Percentiles rank a stretch among this genome's conserved stretches.
Conservation (phyloP, 2,888 invertebrate genomes). For the Nephrocerus scutellatus region DNA sequence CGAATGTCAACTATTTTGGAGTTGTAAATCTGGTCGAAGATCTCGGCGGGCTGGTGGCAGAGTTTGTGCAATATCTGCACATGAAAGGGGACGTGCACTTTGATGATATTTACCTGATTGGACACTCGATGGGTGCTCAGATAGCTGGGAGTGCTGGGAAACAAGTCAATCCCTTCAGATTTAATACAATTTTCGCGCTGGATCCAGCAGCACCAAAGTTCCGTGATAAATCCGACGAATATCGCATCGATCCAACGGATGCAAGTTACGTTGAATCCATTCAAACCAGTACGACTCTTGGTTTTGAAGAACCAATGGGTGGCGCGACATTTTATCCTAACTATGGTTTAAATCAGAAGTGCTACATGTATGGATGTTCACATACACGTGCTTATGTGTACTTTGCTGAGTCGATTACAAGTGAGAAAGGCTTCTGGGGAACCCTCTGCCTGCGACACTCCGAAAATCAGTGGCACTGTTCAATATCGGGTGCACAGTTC, state of each 20-base stretch:
- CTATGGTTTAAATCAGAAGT: constrained; percentile 37
- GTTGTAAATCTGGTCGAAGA: constrained; percentile 34
- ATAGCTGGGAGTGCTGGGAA: constrained; percentile 41
- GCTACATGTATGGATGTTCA: constrained; percentile 38
- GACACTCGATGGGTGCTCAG: constrained; percentile 47
- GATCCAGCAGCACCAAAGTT: constrained; percentile 45
- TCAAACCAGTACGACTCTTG: constrained; percentile 43
- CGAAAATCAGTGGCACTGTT: constrained; percentile 31
- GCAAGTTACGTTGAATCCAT: constrained; percentile 44
- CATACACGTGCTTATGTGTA: constrained; percentile 39
- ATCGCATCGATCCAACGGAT: constrained; percentile 40
- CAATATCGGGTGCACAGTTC: constrained; percentile 20
- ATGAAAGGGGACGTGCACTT: constrained; percentile 22
- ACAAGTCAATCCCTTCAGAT: constrained; percentile 28
- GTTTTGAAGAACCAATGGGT: constrained; percentile 38
- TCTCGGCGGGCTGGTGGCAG: constrained; percentile 33
- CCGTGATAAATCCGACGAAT: constrained; percentile 27
- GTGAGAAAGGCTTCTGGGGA: constrained; percentile 37
- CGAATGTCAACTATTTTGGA: constrained; percentile 35
- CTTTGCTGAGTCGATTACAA: constrained; percentile 41
- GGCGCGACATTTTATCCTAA: constrained; percentile 47
- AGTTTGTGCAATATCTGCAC: constrained; percentile 34
- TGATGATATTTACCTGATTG: constrained; percentile 37
- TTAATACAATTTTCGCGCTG: constrained; percentile 41
- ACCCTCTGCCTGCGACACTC: constrained; percentile 28